Percentiles rank a stretch among this genome's conserved stretches.
These are phyloP conservation scores for Podarcis siculus DNA, from an alignment of 2,797 vertebrate genomes.

Conservation along the genomic window DNA sequence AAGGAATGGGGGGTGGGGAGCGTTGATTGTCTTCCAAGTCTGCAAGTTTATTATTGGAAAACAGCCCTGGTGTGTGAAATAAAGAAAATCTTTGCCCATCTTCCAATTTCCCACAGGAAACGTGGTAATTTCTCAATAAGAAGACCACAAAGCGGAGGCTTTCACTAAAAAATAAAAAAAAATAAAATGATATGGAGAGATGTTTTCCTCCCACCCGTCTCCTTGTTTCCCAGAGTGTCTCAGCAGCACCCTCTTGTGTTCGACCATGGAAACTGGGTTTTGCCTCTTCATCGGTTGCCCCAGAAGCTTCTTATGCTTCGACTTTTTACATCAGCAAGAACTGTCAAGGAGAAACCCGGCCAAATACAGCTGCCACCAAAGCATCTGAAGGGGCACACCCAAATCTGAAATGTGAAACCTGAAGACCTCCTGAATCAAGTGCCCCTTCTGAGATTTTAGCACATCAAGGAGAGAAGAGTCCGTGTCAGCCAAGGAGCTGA, in stretches of 20 bases:
- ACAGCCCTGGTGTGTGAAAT: conserved; percentile 14
- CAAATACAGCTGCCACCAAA: background rate
- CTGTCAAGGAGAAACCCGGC: background rate
- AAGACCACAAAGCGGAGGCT: conserved; percentile 13
- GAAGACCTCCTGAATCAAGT: background rate
- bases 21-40: conserved; percentile 3
- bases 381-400: background rate
- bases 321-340: background rate
- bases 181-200: background rate
- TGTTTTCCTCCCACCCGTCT: background rate
- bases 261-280: background rate
- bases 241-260: conserved; percentile 29
- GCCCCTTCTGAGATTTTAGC: background rate
- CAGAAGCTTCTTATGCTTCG: background rate
- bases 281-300: background rate
- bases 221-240: conserved; percentile 20
- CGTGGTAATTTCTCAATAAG: conserved; percentile 25
- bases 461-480: background rate
- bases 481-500: background rate
- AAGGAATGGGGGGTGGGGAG: background rate
- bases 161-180: background rate
- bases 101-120: conserved; percentile 28
- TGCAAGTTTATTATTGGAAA: conserved; percentile 15
- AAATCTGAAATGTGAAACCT: background rate
- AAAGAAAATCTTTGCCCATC: background rate